Evolutionary conservation across 2,797 vertebrate genomes (phyloP).

Genomic region (Oophaga sylvatica): DNA sequence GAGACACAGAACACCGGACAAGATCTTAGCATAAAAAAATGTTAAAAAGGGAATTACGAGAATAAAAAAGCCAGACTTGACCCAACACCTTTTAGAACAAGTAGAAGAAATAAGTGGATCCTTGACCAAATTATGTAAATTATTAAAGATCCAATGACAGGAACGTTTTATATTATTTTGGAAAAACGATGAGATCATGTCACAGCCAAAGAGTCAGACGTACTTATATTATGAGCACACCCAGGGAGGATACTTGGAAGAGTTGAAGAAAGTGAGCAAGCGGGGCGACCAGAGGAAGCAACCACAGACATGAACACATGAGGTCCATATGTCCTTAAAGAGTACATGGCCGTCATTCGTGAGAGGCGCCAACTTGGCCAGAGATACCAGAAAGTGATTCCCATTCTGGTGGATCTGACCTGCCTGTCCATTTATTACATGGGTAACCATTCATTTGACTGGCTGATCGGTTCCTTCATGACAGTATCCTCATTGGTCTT

Average conservation of each 20-base stretch:
- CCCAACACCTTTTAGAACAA: background rate
- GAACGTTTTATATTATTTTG: background rate
- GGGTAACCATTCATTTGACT: too few species aligned
- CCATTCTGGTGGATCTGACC: too few species aligned
- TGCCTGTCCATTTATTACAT: too few species aligned
- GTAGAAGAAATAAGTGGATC: background rate
- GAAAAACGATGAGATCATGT: background rate
- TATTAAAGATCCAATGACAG: background rate
- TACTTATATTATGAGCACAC: background rate
- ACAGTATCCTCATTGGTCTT: background rate
- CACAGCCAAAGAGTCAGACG: background rate
- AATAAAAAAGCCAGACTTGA: background rate
- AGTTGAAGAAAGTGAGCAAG: background rate
- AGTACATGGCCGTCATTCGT: too few species aligned
- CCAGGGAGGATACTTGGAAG: constrained; percentile 7
- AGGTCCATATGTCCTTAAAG: too few species aligned
- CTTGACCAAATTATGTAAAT: background rate
- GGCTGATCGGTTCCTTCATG: too few species aligned
- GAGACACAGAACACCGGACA: constrained; percentile 49
- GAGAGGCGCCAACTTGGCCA: too few species aligned
- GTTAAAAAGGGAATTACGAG: background rate
- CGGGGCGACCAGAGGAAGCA: background rate
- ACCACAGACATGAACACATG: background rate
- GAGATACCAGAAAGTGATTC: too few species aligned
- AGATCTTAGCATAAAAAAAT: background rate